phyloP scores from a whole-genome alignment of 2,888 invertebrate genomes.

The Nematopogon swammerdamellus region DNA sequence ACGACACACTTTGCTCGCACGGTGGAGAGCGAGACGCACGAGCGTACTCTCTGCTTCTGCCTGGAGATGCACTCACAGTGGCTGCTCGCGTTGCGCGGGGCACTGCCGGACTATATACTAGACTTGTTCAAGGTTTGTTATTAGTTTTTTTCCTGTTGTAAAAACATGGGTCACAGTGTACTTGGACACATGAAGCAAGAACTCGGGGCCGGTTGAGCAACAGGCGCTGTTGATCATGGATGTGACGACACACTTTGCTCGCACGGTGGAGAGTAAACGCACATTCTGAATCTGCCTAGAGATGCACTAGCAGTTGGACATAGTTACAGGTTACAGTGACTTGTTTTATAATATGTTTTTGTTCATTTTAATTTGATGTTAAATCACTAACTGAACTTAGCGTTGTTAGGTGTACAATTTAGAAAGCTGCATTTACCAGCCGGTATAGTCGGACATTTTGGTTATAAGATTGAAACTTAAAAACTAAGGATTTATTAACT shows the following conservation, averaged over 20 bases:
- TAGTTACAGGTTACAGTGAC: too few species aligned
- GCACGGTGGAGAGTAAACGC: conserved; percentile 81
- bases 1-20: conserved; percentile 70
- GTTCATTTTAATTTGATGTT: too few species aligned
- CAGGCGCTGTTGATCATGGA: conserved; percentile 53
- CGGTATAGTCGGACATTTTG: too few species aligned
- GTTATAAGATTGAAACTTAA: too few species aligned
- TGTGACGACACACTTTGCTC: conserved; percentile 66
- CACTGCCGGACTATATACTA: conserved; percentile 62
- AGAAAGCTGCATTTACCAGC: too few species aligned
- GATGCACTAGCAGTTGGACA: conserved; percentile 64
- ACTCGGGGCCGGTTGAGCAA: conserved; percentile 60
- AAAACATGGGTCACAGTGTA: neutral
- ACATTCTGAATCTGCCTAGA: conserved; percentile 79
- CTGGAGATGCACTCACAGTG: conserved; percentile 79
- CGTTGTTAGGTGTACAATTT: too few species aligned
- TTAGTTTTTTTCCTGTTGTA: too few species aligned
- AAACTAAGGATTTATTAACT: too few species aligned
- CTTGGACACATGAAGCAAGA: conserved; percentile 64
- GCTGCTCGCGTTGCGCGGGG: conserved; percentile 64
- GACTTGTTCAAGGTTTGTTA: conserved; percentile 63
- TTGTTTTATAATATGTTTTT: too few species aligned
- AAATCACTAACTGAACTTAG: too few species aligned
- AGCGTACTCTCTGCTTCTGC: conserved; percentile 80
- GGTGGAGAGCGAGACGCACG: conserved; percentile 86